Conservation (phyloP, 30 jellyfish, hydroid and myxozoan genomes). For the Pseudorhiza aurosa region DNA sequence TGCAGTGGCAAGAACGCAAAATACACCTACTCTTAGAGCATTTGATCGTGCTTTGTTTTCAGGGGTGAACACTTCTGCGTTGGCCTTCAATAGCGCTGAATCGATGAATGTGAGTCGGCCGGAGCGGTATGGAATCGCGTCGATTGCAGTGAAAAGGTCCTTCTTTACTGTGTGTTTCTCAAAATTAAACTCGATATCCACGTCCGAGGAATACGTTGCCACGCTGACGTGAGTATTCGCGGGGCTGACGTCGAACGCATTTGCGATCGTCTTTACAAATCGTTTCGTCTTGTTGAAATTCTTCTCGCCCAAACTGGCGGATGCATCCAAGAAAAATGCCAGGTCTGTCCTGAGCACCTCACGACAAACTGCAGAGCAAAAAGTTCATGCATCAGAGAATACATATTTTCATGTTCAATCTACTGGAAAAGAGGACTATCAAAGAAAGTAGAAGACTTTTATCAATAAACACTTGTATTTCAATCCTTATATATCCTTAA, state of each 20-base stretch:
- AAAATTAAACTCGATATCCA: conserved; percentile 61
- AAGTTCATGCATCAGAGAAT: too few species aligned
- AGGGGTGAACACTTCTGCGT: conserved; percentile 54
- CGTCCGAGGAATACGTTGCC: conserved; percentile 52
- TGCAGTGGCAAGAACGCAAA: background rate
- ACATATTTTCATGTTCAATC: too few species aligned
- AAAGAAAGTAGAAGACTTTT: too few species aligned
- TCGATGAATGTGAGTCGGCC: conserved; percentile 86
- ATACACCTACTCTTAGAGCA: conserved; percentile 57
- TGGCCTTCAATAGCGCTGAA: conserved; percentile 73
- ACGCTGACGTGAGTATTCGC: conserved; percentile 83
- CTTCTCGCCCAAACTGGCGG: conserved; percentile 76
- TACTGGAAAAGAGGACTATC: too few species aligned
- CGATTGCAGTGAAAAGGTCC: conserved; percentile 68
- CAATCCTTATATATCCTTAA: too few species aligned
- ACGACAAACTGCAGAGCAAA: conserved; percentile 79
- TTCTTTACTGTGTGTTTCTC: conserved; percentile 15
- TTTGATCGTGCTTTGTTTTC: conserved; percentile 78
- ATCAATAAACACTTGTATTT: too few species aligned
- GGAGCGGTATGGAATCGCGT: conserved; percentile 58
- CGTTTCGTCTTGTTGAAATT: conserved; percentile 78
- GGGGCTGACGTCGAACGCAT: conserved; percentile 76
- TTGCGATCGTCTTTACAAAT: conserved; percentile 68
- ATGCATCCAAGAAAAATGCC: conserved; percentile 88
- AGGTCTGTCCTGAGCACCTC: conserved; percentile 82